Conservation (phyloP, 2,797 vertebrate species). For the Dicrostonyx torquatus region DNA sequence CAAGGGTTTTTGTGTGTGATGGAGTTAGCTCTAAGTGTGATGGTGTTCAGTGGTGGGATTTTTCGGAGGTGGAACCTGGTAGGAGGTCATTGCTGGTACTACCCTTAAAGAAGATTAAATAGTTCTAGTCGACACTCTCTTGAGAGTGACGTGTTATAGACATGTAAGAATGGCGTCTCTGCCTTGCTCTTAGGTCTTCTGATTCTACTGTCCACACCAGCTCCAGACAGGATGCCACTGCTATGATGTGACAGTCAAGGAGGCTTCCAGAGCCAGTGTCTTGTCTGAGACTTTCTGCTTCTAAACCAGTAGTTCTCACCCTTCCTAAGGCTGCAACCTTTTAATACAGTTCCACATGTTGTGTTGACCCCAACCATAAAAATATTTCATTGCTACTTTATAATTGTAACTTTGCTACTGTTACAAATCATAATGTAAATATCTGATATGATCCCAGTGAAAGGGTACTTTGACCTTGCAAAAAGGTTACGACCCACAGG, state of each 20-base stretch:
- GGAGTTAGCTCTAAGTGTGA: not conserved
- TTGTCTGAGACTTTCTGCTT: not conserved
- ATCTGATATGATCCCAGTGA: not conserved
- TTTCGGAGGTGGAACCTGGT: not conserved
- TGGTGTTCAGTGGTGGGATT: too few relatives aligned
- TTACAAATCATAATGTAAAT: not conserved
- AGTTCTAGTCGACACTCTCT: too few relatives aligned
- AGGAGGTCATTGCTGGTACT: not conserved
- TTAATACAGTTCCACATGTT: not conserved
- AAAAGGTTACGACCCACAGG: not conserved
- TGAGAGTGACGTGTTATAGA: too few relatives aligned
- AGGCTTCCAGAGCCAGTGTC: not conserved
- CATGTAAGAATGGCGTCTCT: not conserved
- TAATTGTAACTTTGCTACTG: not conserved
- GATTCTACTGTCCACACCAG: not conserved
- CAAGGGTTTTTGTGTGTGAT: not conserved
- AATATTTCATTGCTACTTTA: not conserved
- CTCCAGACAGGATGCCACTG: not conserved
- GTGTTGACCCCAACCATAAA: not conserved
- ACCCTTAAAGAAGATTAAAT: not conserved
- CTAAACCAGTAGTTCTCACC: not conserved
- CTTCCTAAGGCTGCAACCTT: accelerated
- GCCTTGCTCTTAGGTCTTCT: not conserved
- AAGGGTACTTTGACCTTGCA: not conserved
- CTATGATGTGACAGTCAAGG: not conserved